Conservation (phyloP, 2,888 invertebrate species). For the Pyrgus malvae region DNA sequence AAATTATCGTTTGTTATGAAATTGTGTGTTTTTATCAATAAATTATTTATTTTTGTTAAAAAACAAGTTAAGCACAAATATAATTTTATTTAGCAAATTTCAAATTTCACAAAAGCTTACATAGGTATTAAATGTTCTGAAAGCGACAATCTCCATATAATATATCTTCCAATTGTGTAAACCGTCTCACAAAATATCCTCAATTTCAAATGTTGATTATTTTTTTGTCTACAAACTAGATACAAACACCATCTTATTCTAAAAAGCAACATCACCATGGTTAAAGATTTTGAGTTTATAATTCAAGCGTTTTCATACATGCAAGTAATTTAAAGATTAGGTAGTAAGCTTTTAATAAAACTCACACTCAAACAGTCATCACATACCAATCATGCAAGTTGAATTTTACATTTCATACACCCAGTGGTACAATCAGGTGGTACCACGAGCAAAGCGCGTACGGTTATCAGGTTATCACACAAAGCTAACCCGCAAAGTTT, state of each 20-base stretch:
- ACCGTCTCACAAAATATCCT: slow-evolving; percentile 17
- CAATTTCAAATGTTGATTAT: neutral
- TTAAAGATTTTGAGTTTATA: too few species aligned
- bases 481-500: too few species aligned
- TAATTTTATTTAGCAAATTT: slow-evolving; percentile 54
- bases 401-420: too few species aligned
- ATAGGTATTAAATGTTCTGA: slow-evolving; percentile 35
- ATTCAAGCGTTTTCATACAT: too few species aligned
- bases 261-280: too few species aligned
- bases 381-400: too few species aligned
- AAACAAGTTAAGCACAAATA: slow-evolving; percentile 47
- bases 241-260: neutral
- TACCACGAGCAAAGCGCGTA: too few species aligned
- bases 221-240: neutral
- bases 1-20: slow-evolving; percentile 35
- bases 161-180: neutral
- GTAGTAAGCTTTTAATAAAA: too few species aligned
- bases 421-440: too few species aligned
- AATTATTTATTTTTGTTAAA: neutral
- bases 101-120: slow-evolving; percentile 57
- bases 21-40: neutral
- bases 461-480: too few species aligned
- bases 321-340: too few species aligned
- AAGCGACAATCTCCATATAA: neutral
- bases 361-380: too few species aligned